Evolutionary conservation across 2,888 invertebrate genomes (phyloP), one percentile per base, ranked within the genome.

Genomic region (Gnatocerus cornutus): DNA sequence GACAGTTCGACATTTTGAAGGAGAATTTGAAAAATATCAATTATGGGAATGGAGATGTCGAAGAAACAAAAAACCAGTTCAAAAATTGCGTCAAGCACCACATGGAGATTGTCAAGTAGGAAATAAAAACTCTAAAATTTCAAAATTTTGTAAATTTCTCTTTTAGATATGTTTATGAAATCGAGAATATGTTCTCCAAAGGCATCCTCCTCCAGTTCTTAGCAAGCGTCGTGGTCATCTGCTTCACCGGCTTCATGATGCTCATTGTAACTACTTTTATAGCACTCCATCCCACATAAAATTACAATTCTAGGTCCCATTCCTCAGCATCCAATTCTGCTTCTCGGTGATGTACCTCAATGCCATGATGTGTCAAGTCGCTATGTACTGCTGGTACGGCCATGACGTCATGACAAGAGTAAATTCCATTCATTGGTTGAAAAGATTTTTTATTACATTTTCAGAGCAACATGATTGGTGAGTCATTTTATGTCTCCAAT

Each of bases 141-240:
- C 2, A 21, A 37, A 37, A 8, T 37, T 37, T 37, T 37, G 30
- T 30, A 8, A 30, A 9, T 33, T 6, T 8, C 10, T 8, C 3
- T 55, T 64, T 21, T 27, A 69, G 63, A 10, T 53, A 64, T 9
- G 45, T 68, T 8, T 29, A n/a, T 7, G 27, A 27, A 45, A 39
- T 69, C 29, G 58, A 69, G 29, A n/a, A 29, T 1, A 45, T 43
- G 6, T 69, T 65, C 27, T 66, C 69, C n/a, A 56, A 61, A 41
- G 53, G 64, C 13, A 59, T 70, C 16, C 64, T 72, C 10, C 30
- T 70, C 27, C 72, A 72, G 29, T 72, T 69, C 55, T 45, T 59
- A 10, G 61, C 64, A 10, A 72, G 72, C 21, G 58, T 72, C 37
- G 45, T 70, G 4, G 68, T 72, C 9, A 64, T 72, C 29, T 72